Evolutionary conservation across 2,113 vertebrate genomes (phyloP), one percentile per base, ranked within the genome.

Genomic region (Barbus barbus): DNA sequence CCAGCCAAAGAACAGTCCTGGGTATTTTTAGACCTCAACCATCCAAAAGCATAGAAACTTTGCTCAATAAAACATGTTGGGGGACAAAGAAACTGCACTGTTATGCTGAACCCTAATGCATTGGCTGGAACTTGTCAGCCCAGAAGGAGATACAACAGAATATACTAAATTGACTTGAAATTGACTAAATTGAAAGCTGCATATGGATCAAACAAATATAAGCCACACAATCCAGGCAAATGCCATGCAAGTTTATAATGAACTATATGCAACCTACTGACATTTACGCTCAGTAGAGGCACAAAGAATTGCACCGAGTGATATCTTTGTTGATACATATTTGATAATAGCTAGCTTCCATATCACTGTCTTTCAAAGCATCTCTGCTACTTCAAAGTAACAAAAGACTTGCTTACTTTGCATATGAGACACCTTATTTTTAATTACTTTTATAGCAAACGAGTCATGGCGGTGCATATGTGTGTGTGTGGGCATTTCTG

Each of bases 391-490:
- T 24, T 33, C 71, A 63, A 26, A 72, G 36, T 75, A 56, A 38
- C 58, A 20, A 51, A 1, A 22, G 78, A 79, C 33, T 82, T 38
- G 84, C 87, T 48, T 24, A 81, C 75, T 9, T 36, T 48, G 20
- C 74, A 58, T 87, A 84, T 84, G 69, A 89, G 78, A 18, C 20
- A 67, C 48, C 69, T 69, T 79, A 82, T 82, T 83, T 85, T 88
- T 78, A 90, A 63, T 81, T 41, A 75, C 1, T 56, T 60, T n/a
- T 33, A 53, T 60, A 78, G 78, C 48, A 78, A 77, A 63, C 11
- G 12, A 77, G 22, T 84, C 8, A n/a, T 24, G 67, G 44, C 61
- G 41, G 84, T 83, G 88, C 5, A 0, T 6, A 2, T 51, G 48
- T 51, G 48, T 33, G 56, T 58, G 28, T 33, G 41, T 38, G 75